Conservation (phyloP, 2,113 vertebrate species). For the Silurus asotus region DNA sequence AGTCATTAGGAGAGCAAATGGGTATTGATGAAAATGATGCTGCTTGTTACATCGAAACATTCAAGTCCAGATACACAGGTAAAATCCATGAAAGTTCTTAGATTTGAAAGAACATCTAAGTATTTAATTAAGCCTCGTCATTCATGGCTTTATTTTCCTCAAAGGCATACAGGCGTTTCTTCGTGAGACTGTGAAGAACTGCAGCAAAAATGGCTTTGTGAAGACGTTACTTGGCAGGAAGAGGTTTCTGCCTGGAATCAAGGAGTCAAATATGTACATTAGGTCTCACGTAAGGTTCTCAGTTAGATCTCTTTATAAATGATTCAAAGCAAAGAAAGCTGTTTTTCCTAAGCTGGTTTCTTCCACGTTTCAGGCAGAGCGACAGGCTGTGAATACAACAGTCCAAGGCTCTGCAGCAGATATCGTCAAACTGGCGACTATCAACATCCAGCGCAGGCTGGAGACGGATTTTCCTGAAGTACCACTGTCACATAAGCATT, state of each 20-base stretch:
- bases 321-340: not conserved
- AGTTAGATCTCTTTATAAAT: not conserved
- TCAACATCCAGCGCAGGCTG: slow-evolving; percentile 87
- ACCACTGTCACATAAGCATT: slow-evolving; percentile 81
- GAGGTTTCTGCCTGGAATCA: slow-evolving; percentile 89
- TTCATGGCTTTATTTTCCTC: slow-evolving; percentile 44
- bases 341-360: not conserved
- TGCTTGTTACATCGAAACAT: slow-evolving; percentile 88
- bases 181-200: slow-evolving; percentile 85
- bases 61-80: slow-evolving; percentile 95
- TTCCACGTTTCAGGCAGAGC: slow-evolving; percentile 80
- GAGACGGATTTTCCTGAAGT: slow-evolving; percentile 69
- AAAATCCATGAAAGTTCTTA: slow-evolving; percentile 16
- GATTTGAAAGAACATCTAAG: not conserved
- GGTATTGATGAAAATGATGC: slow-evolving; percentile 88
- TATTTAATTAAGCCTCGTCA: not conserved
- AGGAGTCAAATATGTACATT: slow-evolving; percentile 78
- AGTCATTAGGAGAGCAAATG: slow-evolving; percentile 95
- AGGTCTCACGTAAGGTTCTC: slow-evolving; percentile 83
- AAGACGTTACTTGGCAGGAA: slow-evolving; percentile 89
- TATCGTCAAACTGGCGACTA: slow-evolving; percentile 91
- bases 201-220: slow-evolving; percentile 86
- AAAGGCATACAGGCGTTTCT: slow-evolving; percentile 88
- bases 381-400: slow-evolving; percentile 93
- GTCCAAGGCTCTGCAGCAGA: slow-evolving; percentile 97